Base-by-base conservation (phyloP, 1,140 invertebrate genomes). In the Chionoecetes opilio region DNA sequence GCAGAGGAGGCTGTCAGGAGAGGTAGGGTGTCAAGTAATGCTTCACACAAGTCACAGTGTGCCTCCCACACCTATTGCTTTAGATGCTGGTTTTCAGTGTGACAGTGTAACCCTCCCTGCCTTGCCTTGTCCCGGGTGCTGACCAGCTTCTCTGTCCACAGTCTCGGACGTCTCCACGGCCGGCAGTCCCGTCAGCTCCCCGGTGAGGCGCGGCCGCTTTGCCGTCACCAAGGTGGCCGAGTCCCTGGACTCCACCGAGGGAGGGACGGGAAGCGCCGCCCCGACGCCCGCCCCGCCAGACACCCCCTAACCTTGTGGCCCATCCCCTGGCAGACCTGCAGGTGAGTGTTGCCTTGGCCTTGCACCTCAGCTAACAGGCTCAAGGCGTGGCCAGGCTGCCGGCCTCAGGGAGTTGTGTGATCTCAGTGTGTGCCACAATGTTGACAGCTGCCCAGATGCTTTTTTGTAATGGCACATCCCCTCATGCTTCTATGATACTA, bases 111-210 rank as follows among this genome's bases (percentile, higher is more conserved):
- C 17, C 63, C 31, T 21, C 35, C 17, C 1, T 86, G 26, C 6
- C 26, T 26, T 29, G 82, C 35, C 17, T 29, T 31, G n/a, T 31
- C 82, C 75, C 26, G 17, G 32, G 8, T 46, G 21, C 17, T 75
- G n/a, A 3, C 41, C 17, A n/a, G 63, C 63, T 21, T 6, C 21
- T 26, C 8, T 75, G 63, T 26, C 37, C 38, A 17, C 90, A 92
- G 82, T 38, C 35, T 93, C 94, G 29, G 94, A 95, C 46, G 82
- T 87, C 31, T 95, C 94, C 0, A 93, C 94, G 2, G 75, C 91
- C 92, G 93, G 91, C 41, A 95, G 86, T 26, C 94, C 94, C n/a
- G 94, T 95, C n/a, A 95, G 94, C 37, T 95, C 94, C 38, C 94
- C 94, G 37, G 94, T 95, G 34, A 85, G 94, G 14, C 85, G 92